phyloP scores from a whole-genome alignment of 2,888 invertebrate species.

The Pilophorus perplexus region DNA sequence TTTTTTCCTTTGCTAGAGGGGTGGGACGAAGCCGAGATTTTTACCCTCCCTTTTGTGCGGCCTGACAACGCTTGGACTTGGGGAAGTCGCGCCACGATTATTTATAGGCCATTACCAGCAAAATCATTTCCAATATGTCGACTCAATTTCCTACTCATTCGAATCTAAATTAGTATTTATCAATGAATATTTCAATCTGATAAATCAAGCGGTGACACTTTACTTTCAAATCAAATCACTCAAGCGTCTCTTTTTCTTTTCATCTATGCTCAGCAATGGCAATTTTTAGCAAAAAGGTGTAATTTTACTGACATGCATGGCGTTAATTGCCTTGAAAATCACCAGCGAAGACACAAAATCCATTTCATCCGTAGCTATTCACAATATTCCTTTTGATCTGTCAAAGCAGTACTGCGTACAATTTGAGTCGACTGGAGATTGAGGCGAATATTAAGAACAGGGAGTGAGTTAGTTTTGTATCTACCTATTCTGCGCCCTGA shows the following conservation, averaged over 20 bases:
- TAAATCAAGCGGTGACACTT: too few relatives aligned
- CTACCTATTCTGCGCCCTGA: constrained; percentile 18
- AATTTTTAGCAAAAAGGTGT: too few relatives aligned
- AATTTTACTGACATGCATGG: too few relatives aligned
- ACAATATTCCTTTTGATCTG: too few relatives aligned
- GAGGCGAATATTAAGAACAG: constrained; percentile 6
- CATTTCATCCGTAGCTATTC: too few relatives aligned
- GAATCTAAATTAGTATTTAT: constrained; percentile 10
- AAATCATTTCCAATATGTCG: constrained; percentile 38
- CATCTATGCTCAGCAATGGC: too few relatives aligned
- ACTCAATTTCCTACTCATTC: constrained; percentile 10
- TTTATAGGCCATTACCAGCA: constrained; percentile 38
- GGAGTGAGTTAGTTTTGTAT: constrained; percentile 9
- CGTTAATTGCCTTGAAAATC: too few relatives aligned
- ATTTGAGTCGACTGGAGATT: too few relatives aligned
- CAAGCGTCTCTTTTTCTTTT: too few relatives aligned
- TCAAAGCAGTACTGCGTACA: too few relatives aligned
- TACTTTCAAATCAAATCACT: too few relatives aligned
- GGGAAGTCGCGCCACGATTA: constrained; percentile 27
- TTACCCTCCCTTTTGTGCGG: constrained; percentile 15
- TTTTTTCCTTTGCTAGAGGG: constrained; percentile 19
- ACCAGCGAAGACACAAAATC: too few relatives aligned
- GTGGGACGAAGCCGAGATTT: not conserved
- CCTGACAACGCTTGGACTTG: constrained; percentile 36
- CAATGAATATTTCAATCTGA: constrained; percentile 28